Conservation (phyloP, 2,888 invertebrate genomes). For the Balanococcus diminutus region DNA sequence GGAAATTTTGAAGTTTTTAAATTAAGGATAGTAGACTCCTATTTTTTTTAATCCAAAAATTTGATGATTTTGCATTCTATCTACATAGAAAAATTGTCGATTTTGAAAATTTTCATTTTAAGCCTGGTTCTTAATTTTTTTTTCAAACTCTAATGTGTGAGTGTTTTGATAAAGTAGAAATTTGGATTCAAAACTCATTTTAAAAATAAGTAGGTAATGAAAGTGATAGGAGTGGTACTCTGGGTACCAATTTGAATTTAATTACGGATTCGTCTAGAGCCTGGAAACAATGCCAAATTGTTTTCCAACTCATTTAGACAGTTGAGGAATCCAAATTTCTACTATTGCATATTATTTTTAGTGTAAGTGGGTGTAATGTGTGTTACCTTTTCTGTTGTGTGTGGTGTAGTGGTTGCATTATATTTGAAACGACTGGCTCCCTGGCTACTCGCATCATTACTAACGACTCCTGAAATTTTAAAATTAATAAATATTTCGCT, state of each 20-base stretch:
- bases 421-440: slow-evolving; percentile 37
- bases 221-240: not conserved
- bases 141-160: not conserved
- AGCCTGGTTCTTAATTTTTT: not conserved
- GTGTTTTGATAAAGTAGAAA: not conserved
- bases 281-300: not conserved
- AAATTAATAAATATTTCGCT: slow-evolving; percentile 18
- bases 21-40: too few species aligned
- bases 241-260: not conserved
- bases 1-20: too few species aligned
- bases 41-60: not conserved
- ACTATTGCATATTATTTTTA: slow-evolving; percentile 21
- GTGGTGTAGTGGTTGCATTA: slow-evolving; percentile 43
- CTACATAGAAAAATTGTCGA: too few species aligned
- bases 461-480: slow-evolving; percentile 47
- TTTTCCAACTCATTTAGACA: not conserved
- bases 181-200: not conserved
- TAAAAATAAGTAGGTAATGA: not conserved
- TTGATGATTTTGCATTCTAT: too few species aligned
- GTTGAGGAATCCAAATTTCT: not conserved
- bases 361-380: slow-evolving; percentile 47
- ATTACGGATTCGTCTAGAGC: not conserved
- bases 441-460: slow-evolving; percentile 34
- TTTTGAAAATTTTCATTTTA: not conserved
- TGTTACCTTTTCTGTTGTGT: slow-evolving; percentile 54